Base-by-base conservation (phyloP, 2,888 invertebrate genomes). In the Hipparchia semele region DNA sequence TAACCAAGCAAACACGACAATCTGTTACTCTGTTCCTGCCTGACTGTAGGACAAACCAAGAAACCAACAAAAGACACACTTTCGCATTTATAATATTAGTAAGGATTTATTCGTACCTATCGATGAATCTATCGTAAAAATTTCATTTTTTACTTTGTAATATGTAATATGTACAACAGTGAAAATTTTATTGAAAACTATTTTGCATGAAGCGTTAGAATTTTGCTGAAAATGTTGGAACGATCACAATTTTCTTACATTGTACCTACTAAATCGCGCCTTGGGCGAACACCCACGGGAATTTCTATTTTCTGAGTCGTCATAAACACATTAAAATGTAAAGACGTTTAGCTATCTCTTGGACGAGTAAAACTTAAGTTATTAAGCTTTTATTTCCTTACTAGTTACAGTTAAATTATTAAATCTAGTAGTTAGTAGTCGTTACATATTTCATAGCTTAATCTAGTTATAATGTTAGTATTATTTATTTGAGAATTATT, bases 281-380 rank as follows among this genome's bases (percentile, higher is more conserved):
- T 66, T 54, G 59, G 58, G 33, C 65, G 59, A 71, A 66, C 73
- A 60, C 71, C 73, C 73, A 75, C 71, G 12, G 56, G 65, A 54
- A 53, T 65, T 68, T 75, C 73, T 75, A 71, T 71, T 73, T 73
- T 39, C 70, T 70, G 46, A 64, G 58, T 67, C 60, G n/a, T 66
- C 71, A 68, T 73, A 71, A 71, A 71, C 71, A 67, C 65, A 45
- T 51, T 56, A 69, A 70, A 75, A 64, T 71, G 68, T 73, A 64
- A 58, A 53, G 71, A 68, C 73, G 51, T 66, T 71, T 73, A 70
- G 64, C 60, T 46, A 59, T n/a, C 53, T 53, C 59, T 54, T 69
- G 60, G 58, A 60, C 65, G 73, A 69, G 49, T 68, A 53, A 45
- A n/a, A 45, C 23, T 33, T 53, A 33, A 53, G n/a, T 10, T 23